A percentile compares a stretch with the other conserved stretches of the same genome.
Conservation (phyloP, 2,888 invertebrate species). For the Germaria angustata region DNA sequence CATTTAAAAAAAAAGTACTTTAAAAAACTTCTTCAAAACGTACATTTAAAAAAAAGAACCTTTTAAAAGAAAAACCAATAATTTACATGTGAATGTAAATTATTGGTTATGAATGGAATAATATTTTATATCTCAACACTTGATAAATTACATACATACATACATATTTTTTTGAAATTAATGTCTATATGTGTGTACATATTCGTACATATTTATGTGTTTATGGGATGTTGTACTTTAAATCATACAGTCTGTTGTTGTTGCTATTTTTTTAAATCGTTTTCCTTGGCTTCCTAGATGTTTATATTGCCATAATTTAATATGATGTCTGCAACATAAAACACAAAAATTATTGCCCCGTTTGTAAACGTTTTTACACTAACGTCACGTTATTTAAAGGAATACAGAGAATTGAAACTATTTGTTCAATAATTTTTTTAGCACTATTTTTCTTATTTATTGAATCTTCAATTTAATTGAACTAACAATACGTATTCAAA, state of each 20-base stretch:
- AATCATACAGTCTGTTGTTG: neutral
- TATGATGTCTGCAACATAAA: slow-evolving; percentile 32
- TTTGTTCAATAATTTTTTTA: too few species aligned
- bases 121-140: neutral
- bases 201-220: neutral
- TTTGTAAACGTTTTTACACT: slow-evolving; percentile 7
- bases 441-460: too few species aligned
- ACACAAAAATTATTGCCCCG: slow-evolving; percentile 21
- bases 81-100: too few species aligned
- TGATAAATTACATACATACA: neutral
- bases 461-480: too few species aligned
- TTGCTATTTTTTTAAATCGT: neutral
- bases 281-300: neutral
- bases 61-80: too few species aligned
- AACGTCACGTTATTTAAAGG: neutral
- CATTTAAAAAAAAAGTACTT: too few species aligned
- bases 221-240: neutral
- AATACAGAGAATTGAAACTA: neutral
- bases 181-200: neutral
- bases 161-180: too few species aligned
- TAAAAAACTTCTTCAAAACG: too few species aligned
- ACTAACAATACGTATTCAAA: too few species aligned
- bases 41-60: too few species aligned
- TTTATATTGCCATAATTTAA: slow-evolving; percentile 51
- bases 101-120: neutral